Conservation (phyloP, 2,113 vertebrate species). For the Muntiacus reevesi region DNA sequence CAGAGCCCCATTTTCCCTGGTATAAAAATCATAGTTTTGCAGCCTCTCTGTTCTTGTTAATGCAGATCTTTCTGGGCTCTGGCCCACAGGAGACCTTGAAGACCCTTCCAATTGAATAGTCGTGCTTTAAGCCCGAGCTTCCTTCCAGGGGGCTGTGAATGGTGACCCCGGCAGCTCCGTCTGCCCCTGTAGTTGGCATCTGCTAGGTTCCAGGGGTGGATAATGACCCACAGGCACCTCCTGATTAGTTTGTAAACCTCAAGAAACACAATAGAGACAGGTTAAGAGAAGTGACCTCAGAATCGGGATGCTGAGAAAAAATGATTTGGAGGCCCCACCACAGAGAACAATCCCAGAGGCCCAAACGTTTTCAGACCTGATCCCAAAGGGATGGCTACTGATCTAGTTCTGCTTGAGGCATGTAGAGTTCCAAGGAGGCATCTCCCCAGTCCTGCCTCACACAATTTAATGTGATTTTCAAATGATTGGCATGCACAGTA, state of each 20-base stretch:
- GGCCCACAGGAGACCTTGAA: slow-evolving; percentile 30
- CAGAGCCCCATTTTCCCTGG: slow-evolving; percentile 12
- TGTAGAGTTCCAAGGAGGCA: not conserved
- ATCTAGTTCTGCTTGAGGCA: not conserved
- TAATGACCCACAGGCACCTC: not conserved
- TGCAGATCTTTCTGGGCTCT: slow-evolving; percentile 15
- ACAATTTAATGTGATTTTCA: not conserved
- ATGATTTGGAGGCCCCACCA: not conserved
- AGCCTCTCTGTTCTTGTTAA: slow-evolving; percentile 27
- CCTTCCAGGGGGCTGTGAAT: not conserved
- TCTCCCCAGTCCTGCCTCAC: not conserved
- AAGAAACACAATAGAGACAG: not conserved
- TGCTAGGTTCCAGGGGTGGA: not conserved
- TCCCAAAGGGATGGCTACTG: not conserved
- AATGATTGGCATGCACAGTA: not conserved
- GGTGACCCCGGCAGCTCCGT: not conserved
- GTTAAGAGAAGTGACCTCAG: not conserved
- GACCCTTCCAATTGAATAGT: not conserved
- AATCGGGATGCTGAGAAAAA: not conserved
- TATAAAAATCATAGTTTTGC: not conserved
- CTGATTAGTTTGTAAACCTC: slow-evolving; percentile 19
- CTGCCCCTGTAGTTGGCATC: not conserved
- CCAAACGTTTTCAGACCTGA: not conserved
- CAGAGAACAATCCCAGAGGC: not conserved
- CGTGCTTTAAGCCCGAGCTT: not conserved